phyloP scores from a whole-genome alignment of 2,113 vertebrate species.

The Rhabdomys dilectus region DNA sequence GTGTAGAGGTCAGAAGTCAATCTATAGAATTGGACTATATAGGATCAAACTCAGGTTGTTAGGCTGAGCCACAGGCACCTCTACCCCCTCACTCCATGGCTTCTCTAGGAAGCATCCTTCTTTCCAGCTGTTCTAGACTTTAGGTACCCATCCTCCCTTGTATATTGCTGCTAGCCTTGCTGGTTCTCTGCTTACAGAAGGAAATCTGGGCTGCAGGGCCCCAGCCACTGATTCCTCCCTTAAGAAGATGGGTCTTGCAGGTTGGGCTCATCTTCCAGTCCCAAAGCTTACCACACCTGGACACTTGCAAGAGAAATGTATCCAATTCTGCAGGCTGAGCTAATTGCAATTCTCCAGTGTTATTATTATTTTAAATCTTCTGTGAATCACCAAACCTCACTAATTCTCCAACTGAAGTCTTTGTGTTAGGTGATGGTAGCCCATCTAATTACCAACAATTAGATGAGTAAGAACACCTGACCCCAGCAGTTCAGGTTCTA shows the following conservation, averaged over 20 bases:
- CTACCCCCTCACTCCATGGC: background rate
- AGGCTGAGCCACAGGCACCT: background rate
- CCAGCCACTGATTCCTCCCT: background rate
- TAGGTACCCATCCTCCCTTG: background rate
- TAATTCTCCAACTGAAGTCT: background rate
- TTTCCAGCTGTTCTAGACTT: background rate
- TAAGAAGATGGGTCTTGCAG: background rate
- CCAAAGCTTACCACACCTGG: background rate
- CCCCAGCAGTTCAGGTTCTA: background rate
- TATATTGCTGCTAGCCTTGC: background rate
- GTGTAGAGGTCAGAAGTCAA: background rate
- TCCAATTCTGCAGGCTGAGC: slow-evolving; percentile 30
- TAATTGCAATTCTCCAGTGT: background rate
- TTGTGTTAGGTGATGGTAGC: slow-evolving; percentile 34
- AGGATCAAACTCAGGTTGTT: background rate
- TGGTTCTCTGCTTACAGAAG: background rate
- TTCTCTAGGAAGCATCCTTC: background rate
- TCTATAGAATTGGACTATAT: background rate
- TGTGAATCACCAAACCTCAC: slow-evolving; percentile 19
- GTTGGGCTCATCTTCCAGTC: background rate
- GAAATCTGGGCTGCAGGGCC: background rate
- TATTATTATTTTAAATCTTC: slow-evolving; percentile 29
- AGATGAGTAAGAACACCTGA: slow-evolving; percentile 57
- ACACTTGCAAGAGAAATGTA: background rate
- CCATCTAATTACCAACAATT: slow-evolving; percentile 67